Evolutionary conservation across 2,113 vertebrate species (phyloP).

Genomic region (Mirza zaza): DNA sequence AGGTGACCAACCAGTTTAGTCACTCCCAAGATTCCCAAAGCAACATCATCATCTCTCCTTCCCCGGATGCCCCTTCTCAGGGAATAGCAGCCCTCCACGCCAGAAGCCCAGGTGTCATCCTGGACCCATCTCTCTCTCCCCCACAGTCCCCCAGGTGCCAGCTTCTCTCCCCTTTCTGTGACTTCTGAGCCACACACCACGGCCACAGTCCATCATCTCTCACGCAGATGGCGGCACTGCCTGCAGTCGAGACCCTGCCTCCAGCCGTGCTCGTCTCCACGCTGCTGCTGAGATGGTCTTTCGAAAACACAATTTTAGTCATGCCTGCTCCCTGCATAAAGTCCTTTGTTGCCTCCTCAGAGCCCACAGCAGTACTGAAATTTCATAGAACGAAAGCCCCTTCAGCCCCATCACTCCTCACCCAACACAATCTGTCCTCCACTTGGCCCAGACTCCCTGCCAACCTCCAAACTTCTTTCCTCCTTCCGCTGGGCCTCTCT

Average conservation of each 20-base stretch:
- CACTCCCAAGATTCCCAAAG: neutral
- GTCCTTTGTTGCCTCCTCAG: neutral
- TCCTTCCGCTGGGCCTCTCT: neutral
- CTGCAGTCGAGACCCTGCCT: neutral
- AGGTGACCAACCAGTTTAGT: neutral
- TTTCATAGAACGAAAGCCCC: neutral
- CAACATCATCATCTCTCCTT: rapidly evolving
- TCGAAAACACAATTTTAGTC: neutral
- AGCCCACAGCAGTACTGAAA: neutral
- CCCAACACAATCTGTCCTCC: neutral
- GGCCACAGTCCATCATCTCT: neutral
- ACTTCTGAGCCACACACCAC: neutral
- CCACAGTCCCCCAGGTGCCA: neutral
- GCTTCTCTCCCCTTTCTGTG: neutral
- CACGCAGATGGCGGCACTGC: neutral
- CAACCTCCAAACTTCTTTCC: neutral
- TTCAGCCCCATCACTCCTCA: neutral
- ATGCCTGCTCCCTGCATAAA: neutral
- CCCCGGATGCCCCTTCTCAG: neutral
- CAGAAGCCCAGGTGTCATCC: neutral
- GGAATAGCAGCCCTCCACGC: neutral
- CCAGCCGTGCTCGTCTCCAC: neutral
- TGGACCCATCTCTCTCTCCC: neutral
- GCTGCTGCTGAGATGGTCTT: neutral
- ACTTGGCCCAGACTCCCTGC: neutral